phyloP scores from a whole-genome alignment of 2,113 vertebrate species.

The Anhinga rufa region DNA sequence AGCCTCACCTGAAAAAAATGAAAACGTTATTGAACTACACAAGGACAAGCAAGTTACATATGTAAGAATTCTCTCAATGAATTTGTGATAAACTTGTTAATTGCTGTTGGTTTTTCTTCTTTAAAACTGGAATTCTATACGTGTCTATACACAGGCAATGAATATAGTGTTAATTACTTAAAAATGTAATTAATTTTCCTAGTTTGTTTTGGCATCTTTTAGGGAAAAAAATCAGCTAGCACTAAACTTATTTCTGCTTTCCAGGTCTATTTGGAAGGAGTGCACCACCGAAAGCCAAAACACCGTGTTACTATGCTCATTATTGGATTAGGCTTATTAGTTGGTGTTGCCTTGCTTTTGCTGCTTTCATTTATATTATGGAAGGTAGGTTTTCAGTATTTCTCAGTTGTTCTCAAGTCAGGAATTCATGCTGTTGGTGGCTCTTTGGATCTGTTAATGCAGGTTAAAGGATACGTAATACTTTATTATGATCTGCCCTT shows the following conservation, averaged over 20 bases:
- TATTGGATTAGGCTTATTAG: slow-evolving; percentile 76
- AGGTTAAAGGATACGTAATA: not conserved
- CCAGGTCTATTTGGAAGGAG: slow-evolving; percentile 84
- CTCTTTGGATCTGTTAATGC: not conserved
- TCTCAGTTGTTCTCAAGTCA: not conserved
- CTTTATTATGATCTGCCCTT: not conserved
- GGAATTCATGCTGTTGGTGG: not conserved
- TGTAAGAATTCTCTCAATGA: slow-evolving; percentile 67
- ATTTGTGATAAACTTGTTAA: not conserved
- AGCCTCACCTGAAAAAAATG: slow-evolving; percentile 72
- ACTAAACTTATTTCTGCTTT: not conserved
- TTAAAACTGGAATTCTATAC: not conserved
- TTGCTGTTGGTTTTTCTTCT: no score
- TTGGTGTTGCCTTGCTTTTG: slow-evolving; percentile 81
- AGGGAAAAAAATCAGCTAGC: not conserved
- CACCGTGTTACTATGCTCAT: slow-evolving; percentile 73
- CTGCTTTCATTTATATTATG: slow-evolving; percentile 82
- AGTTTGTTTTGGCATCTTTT: not conserved
- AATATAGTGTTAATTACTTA: not conserved
- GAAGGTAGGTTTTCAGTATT: slow-evolving; percentile 79
- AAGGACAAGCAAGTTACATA: slow-evolving; percentile 59
- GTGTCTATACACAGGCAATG: not conserved
- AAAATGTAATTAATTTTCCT: not conserved
- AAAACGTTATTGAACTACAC: slow-evolving; percentile 73
- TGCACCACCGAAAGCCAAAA: slow-evolving; percentile 82